These are phyloP conservation scores for Leptinotarsa tumamoca DNA, from an alignment of 2,888 invertebrate species.

Conservation along the genomic window DNA sequence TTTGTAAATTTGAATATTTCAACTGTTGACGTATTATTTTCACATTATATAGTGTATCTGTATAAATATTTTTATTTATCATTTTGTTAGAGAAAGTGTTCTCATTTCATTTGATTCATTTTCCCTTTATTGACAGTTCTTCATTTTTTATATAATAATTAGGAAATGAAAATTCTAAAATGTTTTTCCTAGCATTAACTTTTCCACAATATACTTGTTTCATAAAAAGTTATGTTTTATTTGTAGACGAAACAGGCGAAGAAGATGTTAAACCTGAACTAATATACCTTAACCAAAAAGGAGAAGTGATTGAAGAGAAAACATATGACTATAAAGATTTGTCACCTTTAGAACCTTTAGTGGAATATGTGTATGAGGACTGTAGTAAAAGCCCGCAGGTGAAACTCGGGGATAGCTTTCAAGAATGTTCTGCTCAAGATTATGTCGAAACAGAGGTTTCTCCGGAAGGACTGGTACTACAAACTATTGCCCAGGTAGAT, in stretches of 20 bases:
- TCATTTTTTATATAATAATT: too few relatives aligned
- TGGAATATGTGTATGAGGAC: conserved; percentile 43
- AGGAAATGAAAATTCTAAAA: too few relatives aligned
- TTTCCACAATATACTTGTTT: not conserved
- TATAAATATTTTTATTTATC: too few relatives aligned
- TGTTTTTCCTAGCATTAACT: too few relatives aligned
- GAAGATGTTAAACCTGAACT: conserved; percentile 19
- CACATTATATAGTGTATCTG: too few relatives aligned
- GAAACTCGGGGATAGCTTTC: conserved; percentile 13
- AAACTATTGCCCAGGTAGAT: not conserved
- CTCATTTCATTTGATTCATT: too few relatives aligned
- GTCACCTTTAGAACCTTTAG: conserved; percentile 38
- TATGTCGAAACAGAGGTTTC: conserved; percentile 14
- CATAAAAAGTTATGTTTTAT: not conserved
- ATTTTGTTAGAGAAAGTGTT: too few relatives aligned
- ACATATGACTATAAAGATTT: conserved; percentile 30
- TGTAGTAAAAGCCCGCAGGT: conserved; percentile 6
- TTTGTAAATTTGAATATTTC: too few relatives aligned
- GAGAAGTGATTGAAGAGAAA: conserved; percentile 12
- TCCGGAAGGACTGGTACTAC: not conserved
- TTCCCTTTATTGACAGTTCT: too few relatives aligned
- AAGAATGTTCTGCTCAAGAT: conserved; percentile 26
- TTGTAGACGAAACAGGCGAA: conserved; percentile 2
- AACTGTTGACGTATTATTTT: too few relatives aligned
- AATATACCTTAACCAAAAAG: conserved; percentile 12